Evolutionary conservation across 2,888 invertebrate genomes (phyloP).

Genomic region (Prosopocoilus inquinatus): DNA sequence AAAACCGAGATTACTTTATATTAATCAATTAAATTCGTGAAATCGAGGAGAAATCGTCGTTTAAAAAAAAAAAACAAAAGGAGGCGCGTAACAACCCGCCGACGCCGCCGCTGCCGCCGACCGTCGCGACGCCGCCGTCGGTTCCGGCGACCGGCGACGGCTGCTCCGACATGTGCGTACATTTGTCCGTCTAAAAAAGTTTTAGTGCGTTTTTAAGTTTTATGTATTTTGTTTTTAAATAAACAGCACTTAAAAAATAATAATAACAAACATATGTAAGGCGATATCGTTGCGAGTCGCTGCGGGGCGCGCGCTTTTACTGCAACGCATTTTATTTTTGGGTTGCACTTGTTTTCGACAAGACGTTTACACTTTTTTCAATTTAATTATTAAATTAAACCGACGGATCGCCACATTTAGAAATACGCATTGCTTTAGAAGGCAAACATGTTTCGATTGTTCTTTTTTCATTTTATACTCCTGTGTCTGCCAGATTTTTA

Average conservation of each 20-base stretch:
- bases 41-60: slow-evolving; percentile 21
- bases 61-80: neutral
- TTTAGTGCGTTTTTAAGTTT: slow-evolving; percentile 17
- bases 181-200: slow-evolving; percentile 17
- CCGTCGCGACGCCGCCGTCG: neutral
- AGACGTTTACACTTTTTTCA: too few relatives aligned
- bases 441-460: too few relatives aligned
- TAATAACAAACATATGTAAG: slow-evolving; percentile 17
- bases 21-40: slow-evolving; percentile 26
- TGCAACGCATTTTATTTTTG: too few relatives aligned
- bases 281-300: slow-evolving; percentile 12
- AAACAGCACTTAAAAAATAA: slow-evolving; percentile 19
- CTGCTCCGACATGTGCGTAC: slow-evolving; percentile 10
- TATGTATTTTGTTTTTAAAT: slow-evolving; percentile 17
- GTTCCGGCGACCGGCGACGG: neutral
- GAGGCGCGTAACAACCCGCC: neutral
- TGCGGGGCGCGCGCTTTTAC: too few relatives aligned
- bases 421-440: too few relatives aligned
- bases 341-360: too few relatives aligned
- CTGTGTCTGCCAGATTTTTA: too few relatives aligned
- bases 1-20: slow-evolving; percentile 27
- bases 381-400: too few relatives aligned
- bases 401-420: too few relatives aligned
- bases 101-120: neutral
- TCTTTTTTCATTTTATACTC: too few relatives aligned